A percentile compares a stretch with the other conserved stretches of the same genome.
Evolutionary conservation across 37 sponge, comb jelly and placozoan genomes (phyloP).

Genomic region (Bolinopsis microptera): DNA sequence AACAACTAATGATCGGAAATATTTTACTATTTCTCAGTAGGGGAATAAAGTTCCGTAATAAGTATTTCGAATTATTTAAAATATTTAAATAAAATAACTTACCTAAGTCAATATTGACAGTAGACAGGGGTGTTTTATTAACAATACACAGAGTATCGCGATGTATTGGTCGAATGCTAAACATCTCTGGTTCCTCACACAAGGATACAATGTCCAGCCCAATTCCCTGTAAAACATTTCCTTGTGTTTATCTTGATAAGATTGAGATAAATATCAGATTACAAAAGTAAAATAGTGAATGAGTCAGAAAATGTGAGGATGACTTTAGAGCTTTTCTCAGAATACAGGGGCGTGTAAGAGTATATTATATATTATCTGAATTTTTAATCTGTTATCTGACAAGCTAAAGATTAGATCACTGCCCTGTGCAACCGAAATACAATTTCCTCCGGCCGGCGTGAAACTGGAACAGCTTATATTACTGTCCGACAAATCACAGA

Average conservation of each 20-base stretch:
- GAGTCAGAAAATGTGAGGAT: too few relatives aligned
- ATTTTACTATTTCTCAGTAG: too few relatives aligned
- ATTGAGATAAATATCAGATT: too few relatives aligned
- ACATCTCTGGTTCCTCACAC: slow-evolving; percentile 29
- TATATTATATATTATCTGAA: too few relatives aligned
- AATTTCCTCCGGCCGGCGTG: neutral
- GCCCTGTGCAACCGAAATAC: neutral
- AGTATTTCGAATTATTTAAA: too few relatives aligned
- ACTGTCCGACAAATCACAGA: neutral
- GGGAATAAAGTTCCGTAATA: too few relatives aligned
- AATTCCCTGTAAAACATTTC: neutral
- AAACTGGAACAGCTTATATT: neutral
- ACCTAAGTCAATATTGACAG: slow-evolving; percentile 55
- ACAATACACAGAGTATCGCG: neutral
- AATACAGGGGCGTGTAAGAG: too few relatives aligned
- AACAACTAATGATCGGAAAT: too few relatives aligned
- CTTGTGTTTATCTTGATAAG: neutral
- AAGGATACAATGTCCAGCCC: slow-evolving; percentile 8
- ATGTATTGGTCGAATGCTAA: slow-evolving; percentile 11
- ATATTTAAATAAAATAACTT: too few relatives aligned
- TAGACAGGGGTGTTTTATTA: neutral
- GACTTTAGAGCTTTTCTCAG: too few relatives aligned
- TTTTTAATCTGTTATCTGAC: neutral
- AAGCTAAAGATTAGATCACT: neutral
- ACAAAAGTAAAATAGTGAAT: too few relatives aligned